Percentiles rank a stretch among this genome's conserved stretches.
phyloP scores from a whole-genome alignment of 2,888 invertebrate species.

The Mactromeris polynyma region DNA sequence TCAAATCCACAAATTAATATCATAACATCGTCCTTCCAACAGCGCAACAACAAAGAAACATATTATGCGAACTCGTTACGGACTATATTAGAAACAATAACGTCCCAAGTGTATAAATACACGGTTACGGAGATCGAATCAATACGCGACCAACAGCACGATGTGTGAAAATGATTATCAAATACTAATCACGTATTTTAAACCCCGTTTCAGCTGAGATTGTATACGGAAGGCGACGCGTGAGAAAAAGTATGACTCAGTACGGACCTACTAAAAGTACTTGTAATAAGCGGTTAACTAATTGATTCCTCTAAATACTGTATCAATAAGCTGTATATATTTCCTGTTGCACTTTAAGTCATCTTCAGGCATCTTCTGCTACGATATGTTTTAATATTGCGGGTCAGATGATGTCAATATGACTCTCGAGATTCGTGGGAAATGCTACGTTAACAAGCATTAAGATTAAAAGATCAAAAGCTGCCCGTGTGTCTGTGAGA shows the following conservation, averaged over 20 bases:
- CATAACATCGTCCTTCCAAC: not conserved
- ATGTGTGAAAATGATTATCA: not conserved
- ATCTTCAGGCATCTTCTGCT: conserved; percentile 8
- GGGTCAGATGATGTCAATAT: conserved; percentile 26
- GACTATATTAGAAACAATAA: not conserved
- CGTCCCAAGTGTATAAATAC: not conserved
- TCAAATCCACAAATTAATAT: not conserved
- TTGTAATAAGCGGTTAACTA: not conserved
- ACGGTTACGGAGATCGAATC: not conserved
- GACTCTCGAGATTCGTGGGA: conserved; percentile 23
- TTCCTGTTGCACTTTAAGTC: conserved; percentile 35
- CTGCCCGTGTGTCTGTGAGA: not conserved
- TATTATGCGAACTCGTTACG: not conserved
- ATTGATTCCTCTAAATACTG: conserved; percentile 27
- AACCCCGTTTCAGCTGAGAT: not conserved
- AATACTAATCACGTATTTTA: not conserved
- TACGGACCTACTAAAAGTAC: not conserved
- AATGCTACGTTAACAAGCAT: not conserved
- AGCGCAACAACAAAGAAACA: not conserved
- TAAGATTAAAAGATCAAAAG: not conserved
- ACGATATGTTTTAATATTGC: not conserved
- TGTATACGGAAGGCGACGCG: not conserved
- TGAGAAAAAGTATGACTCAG: conserved; percentile 3
- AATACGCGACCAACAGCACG: not conserved
- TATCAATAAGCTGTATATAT: conserved; percentile 29